Evolutionary conservation across 2,797 vertebrate genomes (phyloP).

Genomic region (Gadopsis bispinosus): DNA sequence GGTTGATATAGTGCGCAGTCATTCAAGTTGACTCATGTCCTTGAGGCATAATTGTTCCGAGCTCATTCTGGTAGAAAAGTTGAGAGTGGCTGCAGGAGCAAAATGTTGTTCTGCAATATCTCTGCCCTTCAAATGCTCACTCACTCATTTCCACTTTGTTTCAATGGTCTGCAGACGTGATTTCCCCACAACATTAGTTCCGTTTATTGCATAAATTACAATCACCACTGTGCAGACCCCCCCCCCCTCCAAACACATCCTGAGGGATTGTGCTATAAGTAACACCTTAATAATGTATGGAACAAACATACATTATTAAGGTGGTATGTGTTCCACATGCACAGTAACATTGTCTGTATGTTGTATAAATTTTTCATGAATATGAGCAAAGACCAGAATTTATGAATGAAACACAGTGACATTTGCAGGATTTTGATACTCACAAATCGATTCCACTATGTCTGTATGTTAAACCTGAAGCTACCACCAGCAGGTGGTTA

Average conservation of each 20-base stretch:
- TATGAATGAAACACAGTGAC: slow-evolving; percentile 16
- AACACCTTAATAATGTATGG: neutral
- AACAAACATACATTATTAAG: slow-evolving; percentile 55
- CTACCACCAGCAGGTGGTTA: neutral
- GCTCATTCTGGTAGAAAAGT: slow-evolving; percentile 54
- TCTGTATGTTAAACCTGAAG: neutral
- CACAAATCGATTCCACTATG: neutral
- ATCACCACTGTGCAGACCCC: slow-evolving; percentile 16
- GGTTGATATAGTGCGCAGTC: slow-evolving; percentile 27
- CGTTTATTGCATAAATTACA: slow-evolving; percentile 40
- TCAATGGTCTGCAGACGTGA: slow-evolving; percentile 19
- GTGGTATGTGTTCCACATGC: slow-evolving; percentile 22
- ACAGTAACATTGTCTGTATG: slow-evolving; percentile 14
- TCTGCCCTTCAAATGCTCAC: slow-evolving; percentile 39
- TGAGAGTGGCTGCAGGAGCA: slow-evolving; percentile 42
- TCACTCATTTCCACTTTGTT: slow-evolving; percentile 28
- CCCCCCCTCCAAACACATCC: slow-evolving; percentile 7
- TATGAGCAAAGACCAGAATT: neutral
- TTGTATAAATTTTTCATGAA: slow-evolving; percentile 15
- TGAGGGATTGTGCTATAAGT: slow-evolving; percentile 12
- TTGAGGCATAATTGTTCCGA: slow-evolving; percentile 54
- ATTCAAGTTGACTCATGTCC: slow-evolving; percentile 54
- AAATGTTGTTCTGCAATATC: slow-evolving; percentile 26
- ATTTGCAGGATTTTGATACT: neutral
- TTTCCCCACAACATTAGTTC: slow-evolving; percentile 36